Evolutionary conservation across 2,797 vertebrate species (phyloP).

Genomic region (Pseudochromis fuscus): DNA sequence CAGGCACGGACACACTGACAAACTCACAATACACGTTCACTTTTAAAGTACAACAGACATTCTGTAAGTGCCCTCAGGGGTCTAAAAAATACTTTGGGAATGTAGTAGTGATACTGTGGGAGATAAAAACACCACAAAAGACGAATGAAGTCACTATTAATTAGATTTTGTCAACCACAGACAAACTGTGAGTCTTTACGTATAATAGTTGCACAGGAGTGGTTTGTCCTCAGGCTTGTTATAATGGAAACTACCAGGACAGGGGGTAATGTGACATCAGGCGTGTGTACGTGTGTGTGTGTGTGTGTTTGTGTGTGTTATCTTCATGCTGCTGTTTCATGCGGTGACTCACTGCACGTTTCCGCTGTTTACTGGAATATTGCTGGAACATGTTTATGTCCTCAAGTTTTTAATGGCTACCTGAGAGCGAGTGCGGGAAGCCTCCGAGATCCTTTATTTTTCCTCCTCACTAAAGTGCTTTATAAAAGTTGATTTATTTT

Average conservation of each 20-base stretch:
- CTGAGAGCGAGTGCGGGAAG: constrained; percentile 72
- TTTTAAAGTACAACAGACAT: not conserved
- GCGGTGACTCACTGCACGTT: constrained; percentile 72
- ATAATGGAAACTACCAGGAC: constrained; percentile 68
- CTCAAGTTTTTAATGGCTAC: constrained; percentile 78
- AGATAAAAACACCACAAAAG: constrained; percentile 44
- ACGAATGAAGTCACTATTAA: constrained; percentile 52
- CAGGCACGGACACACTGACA: no score
- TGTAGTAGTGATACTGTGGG: constrained; percentile 4
- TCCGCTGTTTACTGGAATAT: constrained; percentile 80
- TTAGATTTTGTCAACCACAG: constrained; percentile 45
- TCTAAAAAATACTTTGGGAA: constrained; percentile 3
- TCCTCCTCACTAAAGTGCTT: constrained; percentile 57
- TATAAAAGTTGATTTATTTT: constrained; percentile 69
- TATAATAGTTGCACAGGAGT: constrained; percentile 34
- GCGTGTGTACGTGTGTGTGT: constrained; percentile 28
- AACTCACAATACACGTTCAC: not conserved
- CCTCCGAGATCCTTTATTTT: constrained; percentile 30
- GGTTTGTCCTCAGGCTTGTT: constrained; percentile 58
- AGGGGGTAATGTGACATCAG: constrained; percentile 64
- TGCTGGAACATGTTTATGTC: constrained; percentile 76
- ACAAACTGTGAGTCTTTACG: constrained; percentile 35
- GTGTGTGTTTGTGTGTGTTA: constrained; percentile 54
- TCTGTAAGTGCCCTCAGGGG: not conserved
- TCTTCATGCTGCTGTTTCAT: constrained; percentile 54